Evolutionary conservation across 2,113 vertebrate species (phyloP).

Genomic region (Recurvirostra avosetta): DNA sequence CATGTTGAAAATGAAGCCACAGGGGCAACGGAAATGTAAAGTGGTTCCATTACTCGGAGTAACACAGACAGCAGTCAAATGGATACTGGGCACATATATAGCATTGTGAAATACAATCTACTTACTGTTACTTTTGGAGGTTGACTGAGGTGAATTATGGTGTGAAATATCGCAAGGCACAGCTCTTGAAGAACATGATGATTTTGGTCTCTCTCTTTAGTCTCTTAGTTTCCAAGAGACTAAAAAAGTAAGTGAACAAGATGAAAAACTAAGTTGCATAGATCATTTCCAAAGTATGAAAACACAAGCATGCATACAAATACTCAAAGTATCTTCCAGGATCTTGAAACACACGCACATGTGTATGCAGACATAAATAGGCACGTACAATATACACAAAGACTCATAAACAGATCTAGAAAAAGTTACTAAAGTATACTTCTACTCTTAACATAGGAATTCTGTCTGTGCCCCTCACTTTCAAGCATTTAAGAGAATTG

Average conservation of each 20-base stretch:
- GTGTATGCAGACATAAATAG: background rate
- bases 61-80: background rate
- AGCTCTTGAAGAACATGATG: background rate
- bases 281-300: background rate
- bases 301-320: background rate
- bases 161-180: background rate
- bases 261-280: background rate
- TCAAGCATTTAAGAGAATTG: background rate
- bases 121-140: background rate
- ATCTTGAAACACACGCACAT: background rate
- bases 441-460: background rate
- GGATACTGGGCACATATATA: background rate
- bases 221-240: background rate
- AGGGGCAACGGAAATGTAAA: background rate
- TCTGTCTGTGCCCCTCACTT: background rate
- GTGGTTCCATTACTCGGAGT: background rate
- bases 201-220: background rate
- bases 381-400: background rate
- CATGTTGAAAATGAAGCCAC: background rate
- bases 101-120: background rate
- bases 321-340: background rate
- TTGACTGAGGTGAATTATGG: background rate
- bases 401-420: background rate
- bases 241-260: background rate
- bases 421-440: background rate